Evolutionary conservation across 2,888 invertebrate species (phyloP).

Genomic region (Lasioglossum calceatum): DNA sequence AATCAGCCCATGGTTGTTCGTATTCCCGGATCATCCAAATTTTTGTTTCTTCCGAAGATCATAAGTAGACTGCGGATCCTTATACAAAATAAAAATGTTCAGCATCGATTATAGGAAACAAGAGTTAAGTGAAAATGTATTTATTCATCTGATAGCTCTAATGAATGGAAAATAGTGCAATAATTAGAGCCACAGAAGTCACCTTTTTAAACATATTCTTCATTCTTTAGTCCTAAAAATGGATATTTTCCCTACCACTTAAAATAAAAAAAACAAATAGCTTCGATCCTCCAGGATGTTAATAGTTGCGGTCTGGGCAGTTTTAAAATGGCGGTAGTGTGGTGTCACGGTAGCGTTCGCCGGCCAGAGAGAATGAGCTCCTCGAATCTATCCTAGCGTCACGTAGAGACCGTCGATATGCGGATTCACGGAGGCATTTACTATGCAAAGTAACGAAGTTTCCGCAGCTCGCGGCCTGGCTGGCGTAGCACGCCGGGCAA

Average conservation of each 20-base stretch:
- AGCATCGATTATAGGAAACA: not conserved
- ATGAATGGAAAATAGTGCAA: not conserved
- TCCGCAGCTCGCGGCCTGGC: slow-evolving; percentile 32
- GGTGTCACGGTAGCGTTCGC: not conserved
- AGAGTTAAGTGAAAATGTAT: not conserved
- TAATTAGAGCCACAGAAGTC: no score
- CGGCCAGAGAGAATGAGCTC: not conserved
- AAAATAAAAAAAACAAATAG: not conserved
- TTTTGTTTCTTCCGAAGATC: not conserved
- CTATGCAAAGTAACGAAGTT: slow-evolving; percentile 67
- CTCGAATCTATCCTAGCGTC: slow-evolving; percentile 39
- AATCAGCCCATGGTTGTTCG: no score
- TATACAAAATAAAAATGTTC: not conserved
- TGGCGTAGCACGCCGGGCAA: slow-evolving; percentile 5
- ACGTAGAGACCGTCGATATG: slow-evolving; percentile 54
- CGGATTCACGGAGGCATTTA: slow-evolving; percentile 28
- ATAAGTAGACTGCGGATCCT: no score
- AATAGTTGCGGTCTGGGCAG: not conserved
- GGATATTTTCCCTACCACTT: not conserved
- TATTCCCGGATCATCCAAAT: no score
- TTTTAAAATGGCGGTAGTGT: not conserved
- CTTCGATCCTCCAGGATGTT: not conserved
- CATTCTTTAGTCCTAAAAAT: not conserved
- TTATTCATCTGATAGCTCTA: not conserved
- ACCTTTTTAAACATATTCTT: no score